A percentile compares a stretch with the other conserved stretches of the same genome.
Evolutionary conservation across 1,140 invertebrate genomes (phyloP).

Genomic region (Galendromus occidentalis): DNA sequence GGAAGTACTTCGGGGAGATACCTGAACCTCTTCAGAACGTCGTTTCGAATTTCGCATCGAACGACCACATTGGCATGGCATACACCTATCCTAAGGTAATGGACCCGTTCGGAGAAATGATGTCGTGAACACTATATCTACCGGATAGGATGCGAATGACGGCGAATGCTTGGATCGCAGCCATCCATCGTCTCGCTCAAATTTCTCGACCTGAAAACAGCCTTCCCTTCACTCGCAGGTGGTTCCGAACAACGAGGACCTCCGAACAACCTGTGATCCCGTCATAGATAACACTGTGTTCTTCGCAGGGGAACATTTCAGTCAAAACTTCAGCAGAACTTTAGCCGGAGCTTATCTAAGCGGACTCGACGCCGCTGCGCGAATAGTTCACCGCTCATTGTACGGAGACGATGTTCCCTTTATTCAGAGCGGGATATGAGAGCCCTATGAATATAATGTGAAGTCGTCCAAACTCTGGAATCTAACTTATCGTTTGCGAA

Average conservation of each 20-base stretch:
- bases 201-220: background rate
- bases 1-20: background rate
- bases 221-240: background rate
- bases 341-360: background rate
- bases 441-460: background rate
- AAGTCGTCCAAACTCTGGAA: too few relatives aligned
- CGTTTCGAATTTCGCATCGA: background rate
- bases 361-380: background rate
- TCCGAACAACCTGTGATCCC: background rate
- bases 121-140: too few relatives aligned
- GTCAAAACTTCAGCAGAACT: background rate
- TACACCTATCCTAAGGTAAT: slow-evolving; percentile 6
- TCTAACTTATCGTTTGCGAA: too few relatives aligned
- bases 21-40: background rate
- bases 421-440: background rate
- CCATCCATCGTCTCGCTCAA: background rate
- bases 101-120: background rate
- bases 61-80: background rate
- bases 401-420: background rate
- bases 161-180: too few relatives aligned
- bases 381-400: background rate
- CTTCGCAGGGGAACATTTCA: background rate
- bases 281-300: slow-evolving; percentile 2
- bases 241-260: background rate
- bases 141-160: too few relatives aligned